Percentiles rank a stretch among this genome's conserved stretches.
phyloP scores from a whole-genome alignment of 2,888 invertebrate species.

The Orthosia incerta region DNA sequence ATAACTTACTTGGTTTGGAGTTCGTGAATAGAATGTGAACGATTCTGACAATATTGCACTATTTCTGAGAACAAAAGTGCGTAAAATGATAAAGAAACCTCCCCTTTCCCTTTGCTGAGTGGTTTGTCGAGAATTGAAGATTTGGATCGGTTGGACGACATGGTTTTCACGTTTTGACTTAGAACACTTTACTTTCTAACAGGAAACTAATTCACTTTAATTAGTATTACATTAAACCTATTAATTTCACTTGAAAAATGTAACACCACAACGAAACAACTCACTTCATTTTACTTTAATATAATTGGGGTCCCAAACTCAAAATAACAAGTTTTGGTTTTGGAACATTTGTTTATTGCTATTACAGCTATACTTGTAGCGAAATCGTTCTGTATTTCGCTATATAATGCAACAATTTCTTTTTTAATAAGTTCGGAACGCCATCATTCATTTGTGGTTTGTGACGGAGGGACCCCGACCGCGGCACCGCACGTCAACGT shows the following conservation, averaged over 20 bases:
- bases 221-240: constrained; percentile 1
- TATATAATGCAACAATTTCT: not conserved
- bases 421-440: not conserved
- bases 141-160: constrained; percentile 92
- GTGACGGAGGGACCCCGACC: too few relatives aligned
- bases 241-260: constrained; percentile 11
- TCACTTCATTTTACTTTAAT: not conserved
- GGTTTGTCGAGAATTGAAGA: constrained; percentile 97
- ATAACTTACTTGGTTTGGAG: constrained; percentile 96
- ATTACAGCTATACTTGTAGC: not conserved
- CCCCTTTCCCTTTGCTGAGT: constrained; percentile 97
- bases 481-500: too few relatives aligned
- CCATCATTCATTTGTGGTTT: too few relatives aligned
- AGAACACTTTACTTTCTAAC: not conserved
- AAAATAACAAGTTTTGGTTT: too few relatives aligned
- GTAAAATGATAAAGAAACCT: constrained; percentile 97
- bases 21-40: constrained; percentile 98
- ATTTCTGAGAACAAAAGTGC: constrained; percentile 99
- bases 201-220: constrained; percentile 1
- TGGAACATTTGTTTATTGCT: constrained; percentile 5
- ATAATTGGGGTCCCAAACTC: not conserved
- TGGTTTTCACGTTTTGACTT: constrained; percentile 53
- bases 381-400: too few relatives aligned
- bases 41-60: constrained; percentile 99
- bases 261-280: constrained; percentile 18